Conservation (phyloP, 2,888 invertebrate genomes). For the Thereva nobilitata region DNA sequence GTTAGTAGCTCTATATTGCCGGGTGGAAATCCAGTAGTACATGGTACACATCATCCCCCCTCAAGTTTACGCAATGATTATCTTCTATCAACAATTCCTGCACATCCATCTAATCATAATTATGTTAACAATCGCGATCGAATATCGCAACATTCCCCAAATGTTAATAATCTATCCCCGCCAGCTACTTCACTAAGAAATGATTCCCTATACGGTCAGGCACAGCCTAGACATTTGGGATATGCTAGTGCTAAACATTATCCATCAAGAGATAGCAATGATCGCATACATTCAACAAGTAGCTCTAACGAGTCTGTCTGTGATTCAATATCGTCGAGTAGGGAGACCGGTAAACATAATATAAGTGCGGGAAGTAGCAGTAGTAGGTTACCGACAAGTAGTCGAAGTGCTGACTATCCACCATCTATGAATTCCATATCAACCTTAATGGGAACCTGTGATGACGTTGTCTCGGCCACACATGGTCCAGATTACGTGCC, state of each 20-base stretch:
- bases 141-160: slow-evolving; percentile 48
- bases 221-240: slow-evolving; percentile 48
- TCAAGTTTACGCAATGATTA: slow-evolving; percentile 30
- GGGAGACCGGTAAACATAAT: slow-evolving; percentile 52
- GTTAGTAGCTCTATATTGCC: slow-evolving; percentile 44
- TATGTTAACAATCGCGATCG: slow-evolving; percentile 43
- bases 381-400: slow-evolving; percentile 36
- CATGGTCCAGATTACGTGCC: slow-evolving; percentile 55
- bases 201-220: slow-evolving; percentile 45
- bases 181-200: slow-evolving; percentile 51
- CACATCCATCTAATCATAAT: slow-evolving; percentile 32
- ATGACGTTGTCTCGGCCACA: slow-evolving; percentile 40
- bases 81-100: slow-evolving; percentile 15
- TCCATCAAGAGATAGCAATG: slow-evolving; percentile 51
- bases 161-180: slow-evolving; percentile 53
- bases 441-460: slow-evolving; percentile 36
- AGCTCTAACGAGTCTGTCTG: slow-evolving; percentile 87
- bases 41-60: slow-evolving; percentile 52
- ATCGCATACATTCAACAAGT: slow-evolving; percentile 63
- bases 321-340: slow-evolving; percentile 66
- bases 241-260: slow-evolving; percentile 51
- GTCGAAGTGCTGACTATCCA: slow-evolving; percentile 29
- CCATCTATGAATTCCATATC: slow-evolving; percentile 34
- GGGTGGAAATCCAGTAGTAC: slow-evolving; percentile 43
- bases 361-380: slow-evolving; percentile 31